Conservation (phyloP, 2,113 vertebrate genomes). For the Piprites chloris region DNA sequence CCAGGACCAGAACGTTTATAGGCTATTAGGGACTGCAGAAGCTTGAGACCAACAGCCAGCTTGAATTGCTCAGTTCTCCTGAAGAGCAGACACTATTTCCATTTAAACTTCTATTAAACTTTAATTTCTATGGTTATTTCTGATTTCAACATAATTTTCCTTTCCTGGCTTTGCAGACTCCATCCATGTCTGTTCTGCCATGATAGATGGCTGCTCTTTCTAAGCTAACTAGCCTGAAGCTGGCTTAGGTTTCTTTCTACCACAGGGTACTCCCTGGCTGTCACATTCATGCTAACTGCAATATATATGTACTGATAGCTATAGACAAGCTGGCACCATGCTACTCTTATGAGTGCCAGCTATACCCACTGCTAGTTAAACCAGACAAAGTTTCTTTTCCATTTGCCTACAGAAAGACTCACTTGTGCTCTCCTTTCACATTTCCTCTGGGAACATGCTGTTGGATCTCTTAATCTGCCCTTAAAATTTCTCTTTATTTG, state of each 20-base stretch:
- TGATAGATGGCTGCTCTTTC: background rate
- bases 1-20: background rate
- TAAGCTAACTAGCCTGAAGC: background rate
- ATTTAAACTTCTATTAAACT: background rate
- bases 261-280: constrained; percentile 1
- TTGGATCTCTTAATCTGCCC: constrained; percentile 21
- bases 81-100: background rate
- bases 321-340: constrained; percentile 38
- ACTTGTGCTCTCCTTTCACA: background rate
- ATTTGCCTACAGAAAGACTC: background rate
- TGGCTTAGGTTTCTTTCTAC: constrained; percentile 3
- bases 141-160: background rate
- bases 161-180: background rate
- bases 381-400: background rate
- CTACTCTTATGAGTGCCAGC: background rate
- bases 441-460: background rate
- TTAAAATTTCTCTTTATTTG: constrained; percentile 40
- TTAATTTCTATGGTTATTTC: background rate
- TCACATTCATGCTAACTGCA: constrained; percentile 22
- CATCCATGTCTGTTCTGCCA: background rate
- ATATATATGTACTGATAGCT: constrained; percentile 20
- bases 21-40: background rate
- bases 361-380: constrained; percentile 26
- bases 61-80: background rate
- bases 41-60: background rate